Conservation (phyloP, 2,797 vertebrate genomes). For the Acipenser ruthenus region DNA sequence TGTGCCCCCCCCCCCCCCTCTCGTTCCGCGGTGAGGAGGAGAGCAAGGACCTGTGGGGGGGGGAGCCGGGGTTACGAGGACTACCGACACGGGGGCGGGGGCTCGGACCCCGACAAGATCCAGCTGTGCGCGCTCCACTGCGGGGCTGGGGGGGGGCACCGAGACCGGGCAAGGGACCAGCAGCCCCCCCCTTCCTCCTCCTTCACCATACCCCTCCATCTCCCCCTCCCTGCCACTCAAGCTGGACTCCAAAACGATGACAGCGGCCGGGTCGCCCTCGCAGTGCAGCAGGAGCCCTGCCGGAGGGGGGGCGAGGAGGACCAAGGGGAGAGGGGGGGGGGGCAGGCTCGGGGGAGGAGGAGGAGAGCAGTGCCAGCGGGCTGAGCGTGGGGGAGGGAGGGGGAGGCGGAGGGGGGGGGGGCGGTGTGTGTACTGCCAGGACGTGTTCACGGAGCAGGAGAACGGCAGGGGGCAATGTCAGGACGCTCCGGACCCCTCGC, state of each 20-base stretch:
- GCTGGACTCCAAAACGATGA: conserved; percentile 60
- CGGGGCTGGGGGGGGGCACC: conserved; percentile 71
- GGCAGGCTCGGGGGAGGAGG: conserved; percentile 28
- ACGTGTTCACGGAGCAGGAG: conserved; percentile 75
- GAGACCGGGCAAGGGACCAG: conserved; percentile 56
- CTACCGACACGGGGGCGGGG: conserved; percentile 62
- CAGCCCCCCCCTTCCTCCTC: conserved; percentile 56
- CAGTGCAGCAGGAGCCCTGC: conserved; percentile 69
- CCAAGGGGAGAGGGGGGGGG: conserved; percentile 63
- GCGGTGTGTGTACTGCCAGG: conserved; percentile 83
- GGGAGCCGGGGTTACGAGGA: conserved; percentile 76
- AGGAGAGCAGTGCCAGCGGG: conserved; percentile 11
- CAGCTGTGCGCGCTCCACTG: conserved; percentile 74
- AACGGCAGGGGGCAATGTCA: conserved; percentile 83
- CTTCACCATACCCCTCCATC: conserved; percentile 54
- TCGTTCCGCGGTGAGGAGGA: conserved; percentile 37
- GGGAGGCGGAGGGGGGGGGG: conserved; percentile 2
- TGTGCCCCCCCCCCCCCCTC: conserved; percentile 52
- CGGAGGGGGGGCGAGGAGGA: conserved; percentile 68
- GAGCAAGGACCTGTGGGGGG: no score
- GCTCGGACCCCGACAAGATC: conserved; percentile 58
- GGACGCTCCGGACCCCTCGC: conserved; percentile 81
- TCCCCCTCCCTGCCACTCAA: conserved; percentile 44
- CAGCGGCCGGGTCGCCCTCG: conserved; percentile 58
- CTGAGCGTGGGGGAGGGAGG: conserved; percentile 7